phyloP scores from a whole-genome alignment of 2,797 vertebrate species.

The Artibeus jamaicensis region DNA sequence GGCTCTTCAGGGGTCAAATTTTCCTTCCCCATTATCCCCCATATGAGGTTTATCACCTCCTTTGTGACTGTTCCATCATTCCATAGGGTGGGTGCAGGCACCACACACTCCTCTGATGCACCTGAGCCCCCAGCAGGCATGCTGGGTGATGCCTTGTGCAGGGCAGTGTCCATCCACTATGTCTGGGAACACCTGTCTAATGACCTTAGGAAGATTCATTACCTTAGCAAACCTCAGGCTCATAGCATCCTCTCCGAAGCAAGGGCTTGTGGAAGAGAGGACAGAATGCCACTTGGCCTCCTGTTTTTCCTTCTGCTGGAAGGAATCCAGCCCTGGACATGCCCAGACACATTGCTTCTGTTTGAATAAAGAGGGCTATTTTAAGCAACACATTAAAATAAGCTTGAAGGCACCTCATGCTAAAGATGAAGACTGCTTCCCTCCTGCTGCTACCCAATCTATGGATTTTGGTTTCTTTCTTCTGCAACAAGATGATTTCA shows the following conservation, averaged over 20 bases:
- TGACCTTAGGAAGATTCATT: neutral
- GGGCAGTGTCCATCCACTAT: neutral
- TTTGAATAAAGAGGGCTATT: slow-evolving; percentile 22
- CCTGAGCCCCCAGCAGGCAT: neutral
- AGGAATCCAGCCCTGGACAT: neutral
- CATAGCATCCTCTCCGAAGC: neutral
- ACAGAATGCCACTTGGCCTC: neutral
- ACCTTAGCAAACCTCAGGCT: neutral
- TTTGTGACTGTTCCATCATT: neutral
- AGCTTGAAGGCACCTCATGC: neutral
- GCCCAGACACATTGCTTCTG: neutral
- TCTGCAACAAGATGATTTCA: neutral
- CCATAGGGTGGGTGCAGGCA: neutral
- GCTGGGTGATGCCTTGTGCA: too few relatives aligned
- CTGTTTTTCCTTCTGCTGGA: neutral
- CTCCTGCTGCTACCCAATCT: neutral
- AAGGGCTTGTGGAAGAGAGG: neutral
- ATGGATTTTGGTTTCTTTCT: neutral
- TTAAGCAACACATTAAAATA: neutral
- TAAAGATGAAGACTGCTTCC: neutral
- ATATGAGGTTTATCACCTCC: accelerated
- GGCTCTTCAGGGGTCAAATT: neutral
- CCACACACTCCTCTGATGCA: accelerated
- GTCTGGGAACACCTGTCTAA: neutral
- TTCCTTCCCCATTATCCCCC: neutral